Base-by-base conservation (phyloP, 2,113 vertebrate species). In the Oreocharis arfaki region DNA sequence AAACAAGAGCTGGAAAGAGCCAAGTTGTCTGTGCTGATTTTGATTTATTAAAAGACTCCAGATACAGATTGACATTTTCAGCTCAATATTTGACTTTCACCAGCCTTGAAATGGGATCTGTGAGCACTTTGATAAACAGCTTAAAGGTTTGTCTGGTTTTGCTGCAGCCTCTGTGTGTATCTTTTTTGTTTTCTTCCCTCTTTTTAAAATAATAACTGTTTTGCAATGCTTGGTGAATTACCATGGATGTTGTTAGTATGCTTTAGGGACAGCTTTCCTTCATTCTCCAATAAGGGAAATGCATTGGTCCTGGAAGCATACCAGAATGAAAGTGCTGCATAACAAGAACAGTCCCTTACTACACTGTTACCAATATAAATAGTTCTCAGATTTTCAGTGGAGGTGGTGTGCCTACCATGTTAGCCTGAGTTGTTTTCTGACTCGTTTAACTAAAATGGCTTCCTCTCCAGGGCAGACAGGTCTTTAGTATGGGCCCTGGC, bases 11-110 rank as follows among this genome's bases (percentile, higher is more conserved):
- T 96, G 94, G 84, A 81, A 59, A 87, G 89, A 94, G 44, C 94
- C 87, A 91, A 90, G 76, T 90, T 95, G 95, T 97, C 97, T 94
- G 60, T 83, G 57, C 95, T 91, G 96, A 84, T 89, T 95, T 95
- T 86, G 75, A 74, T 89, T 95, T 93, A 87, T 84, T 95, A 87
- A 79, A 94, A 93, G 26, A 35, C 77, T 93, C 71, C 86, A 96
- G 94, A 88, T 92, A 68, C 24, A 35, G 90, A 95, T 68, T 83
- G 96, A 74, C 53, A 79, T 96, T 97, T 96, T 93, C 89, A 87
- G 80, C 92, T 96, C 96, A 94, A 89, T 96, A 96, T 96, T 97
- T 97, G 93, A 96, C 96, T 96, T 96, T 89, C 60, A 80, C 91
- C 75, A 82, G 91, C 87, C 87, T 91, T 88, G 89, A 94, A 96